These are phyloP conservation scores for Eurosta solidaginis DNA, from an alignment of 1,140 invertebrate genomes.

Conservation along the genomic window DNA sequence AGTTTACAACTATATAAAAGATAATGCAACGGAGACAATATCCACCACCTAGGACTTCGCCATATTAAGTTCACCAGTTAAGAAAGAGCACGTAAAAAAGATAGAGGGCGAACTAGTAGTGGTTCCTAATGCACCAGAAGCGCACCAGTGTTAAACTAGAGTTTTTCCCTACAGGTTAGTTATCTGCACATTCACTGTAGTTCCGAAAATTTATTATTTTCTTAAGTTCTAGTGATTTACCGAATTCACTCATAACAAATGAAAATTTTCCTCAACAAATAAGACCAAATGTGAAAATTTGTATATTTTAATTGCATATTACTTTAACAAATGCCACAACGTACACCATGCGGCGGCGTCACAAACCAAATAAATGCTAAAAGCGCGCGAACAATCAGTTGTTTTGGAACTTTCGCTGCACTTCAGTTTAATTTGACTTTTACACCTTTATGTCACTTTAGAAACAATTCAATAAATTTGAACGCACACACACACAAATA, in stretches of 20 bases:
- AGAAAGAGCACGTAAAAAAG: too few species aligned
- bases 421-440: constrained; percentile 23
- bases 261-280: neutral
- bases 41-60: too few species aligned
- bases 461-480: constrained; percentile 22
- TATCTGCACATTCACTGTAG: too few species aligned
- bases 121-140: too few species aligned
- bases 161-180: too few species aligned
- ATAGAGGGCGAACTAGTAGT: too few species aligned
- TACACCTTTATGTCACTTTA: constrained; percentile 21
- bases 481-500: neutral
- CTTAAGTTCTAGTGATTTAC: neutral
- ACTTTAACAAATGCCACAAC: neutral
- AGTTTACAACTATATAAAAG: too few species aligned
- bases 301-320: neutral
- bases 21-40: too few species aligned
- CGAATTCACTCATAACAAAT: too few species aligned
- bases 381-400: neutral
- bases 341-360: neutral
- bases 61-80: too few species aligned
- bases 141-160: too few species aligned
- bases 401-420: neutral
- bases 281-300: neutral
- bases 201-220: too few species aligned
- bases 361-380: neutral